Base-by-base conservation (phyloP, 2,888 invertebrate genomes). In the Mantis religiosa region DNA sequence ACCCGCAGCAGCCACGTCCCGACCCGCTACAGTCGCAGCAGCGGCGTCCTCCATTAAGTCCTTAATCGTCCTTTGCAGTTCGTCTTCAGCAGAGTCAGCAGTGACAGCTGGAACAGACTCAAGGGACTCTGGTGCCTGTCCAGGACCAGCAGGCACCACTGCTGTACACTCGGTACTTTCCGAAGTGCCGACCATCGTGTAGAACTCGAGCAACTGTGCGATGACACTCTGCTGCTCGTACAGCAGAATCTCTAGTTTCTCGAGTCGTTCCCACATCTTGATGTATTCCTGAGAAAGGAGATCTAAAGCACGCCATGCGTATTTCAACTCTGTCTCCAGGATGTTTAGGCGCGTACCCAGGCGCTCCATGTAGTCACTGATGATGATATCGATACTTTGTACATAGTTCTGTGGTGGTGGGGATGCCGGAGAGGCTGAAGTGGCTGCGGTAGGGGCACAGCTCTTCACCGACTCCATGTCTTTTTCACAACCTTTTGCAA, bases 191-290 rank as follows among this genome's bases (percentile, higher is more conserved):
- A 95, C 93, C 88, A 94, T 95, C 1, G 96, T 95, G 92, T 97
- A 97, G 93, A 97, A 96, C 92, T 97, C 96, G 92, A 98, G 95
- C 92, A 98, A 94, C 92, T 98, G 98, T 88, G 97, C 96, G 91
- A 98, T 98, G 84, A 98, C 98, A 91, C 97, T 97, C 93, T 98
- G 98, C 93, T 98, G 98, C 92, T 98, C 98, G 93, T 96, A 96
- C 4, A 98, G 95, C 90, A 98, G 95, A 30, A 97, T 95, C 92
- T 98, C 98, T 47, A 98, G 94, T 93, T 98, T 97, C 92, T 98
- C 98, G 90, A 98, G 94, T 84, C 98, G 95, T 92, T 97, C 97
- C 98, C 98, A 98, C 97, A 98, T 98, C 93, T 97, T 97, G 88
- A 98, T 97, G 92, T 98, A 98, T 92, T 98, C 98, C 92, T 97